A percentile compares a stretch with the other conserved stretches of the same genome.
phyloP scores from a whole-genome alignment of 92 coral and sea anemone species.

The Zoanthus gigantus region DNA sequence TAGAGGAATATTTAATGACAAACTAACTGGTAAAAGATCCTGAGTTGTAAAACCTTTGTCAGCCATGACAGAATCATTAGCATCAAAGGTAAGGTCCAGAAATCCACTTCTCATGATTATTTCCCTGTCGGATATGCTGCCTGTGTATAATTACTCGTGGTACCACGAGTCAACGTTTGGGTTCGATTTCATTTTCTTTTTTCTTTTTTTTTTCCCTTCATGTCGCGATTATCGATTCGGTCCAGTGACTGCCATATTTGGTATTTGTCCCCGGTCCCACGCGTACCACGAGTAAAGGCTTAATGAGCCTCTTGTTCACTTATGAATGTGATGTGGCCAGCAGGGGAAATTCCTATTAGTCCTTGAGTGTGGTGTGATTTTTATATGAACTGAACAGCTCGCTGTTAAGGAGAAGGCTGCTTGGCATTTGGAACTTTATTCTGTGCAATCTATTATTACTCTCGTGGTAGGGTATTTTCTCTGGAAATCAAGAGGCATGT shows the following conservation, averaged over 20 bases:
- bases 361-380: neutral
- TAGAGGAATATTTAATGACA: conserved; percentile 51
- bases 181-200: neutral
- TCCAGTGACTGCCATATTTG: no score
- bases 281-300: no score
- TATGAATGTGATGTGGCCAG: conserved; percentile 26
- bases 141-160: conserved; percentile 29
- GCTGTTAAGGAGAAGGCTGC: conserved; percentile 22
- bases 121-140: conserved; percentile 45
- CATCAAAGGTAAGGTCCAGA: conserved; percentile 15
- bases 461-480: conserved; percentile 23
- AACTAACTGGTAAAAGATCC: conserved; percentile 55
- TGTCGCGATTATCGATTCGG: no score
- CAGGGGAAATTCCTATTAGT: conserved; percentile 20
- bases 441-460: conserved; percentile 1
- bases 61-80: conserved; percentile 60
- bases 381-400: no score
- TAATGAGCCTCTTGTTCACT: neutral
- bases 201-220: no score
- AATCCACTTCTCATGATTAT: conserved; percentile 23
- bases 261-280: no score
- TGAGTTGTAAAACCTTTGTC: conserved; percentile 55
- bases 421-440: conserved; percentile 23
- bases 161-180: neutral
- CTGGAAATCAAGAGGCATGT: conserved; percentile 41